phyloP scores from a whole-genome alignment of 2,888 invertebrate species.

The Agonopterix heracliana region DNA sequence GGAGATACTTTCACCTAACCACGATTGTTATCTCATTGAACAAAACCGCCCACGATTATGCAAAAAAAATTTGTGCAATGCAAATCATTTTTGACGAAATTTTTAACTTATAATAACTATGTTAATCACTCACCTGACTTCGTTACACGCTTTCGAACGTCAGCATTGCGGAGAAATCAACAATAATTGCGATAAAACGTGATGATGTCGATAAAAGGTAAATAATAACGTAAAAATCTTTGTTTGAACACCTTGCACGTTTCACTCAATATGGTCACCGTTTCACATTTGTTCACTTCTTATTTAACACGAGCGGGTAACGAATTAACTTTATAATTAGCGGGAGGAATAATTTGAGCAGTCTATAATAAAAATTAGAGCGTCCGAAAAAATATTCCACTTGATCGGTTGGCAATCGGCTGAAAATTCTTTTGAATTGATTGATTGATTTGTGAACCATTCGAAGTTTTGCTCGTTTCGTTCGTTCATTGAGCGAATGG shows the following conservation, averaged over 20 bases:
- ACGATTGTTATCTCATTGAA: constrained; percentile 27
- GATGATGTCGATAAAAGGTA: constrained; percentile 31
- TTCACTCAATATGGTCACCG: constrained; percentile 42
- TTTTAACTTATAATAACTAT: constrained; percentile 24
- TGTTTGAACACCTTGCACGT: constrained; percentile 30
- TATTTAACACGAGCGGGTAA: constrained; percentile 28
- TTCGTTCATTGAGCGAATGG: constrained; percentile 17
- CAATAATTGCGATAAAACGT: constrained; percentile 42
- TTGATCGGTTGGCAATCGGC: constrained; percentile 46
- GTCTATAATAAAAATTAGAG: constrained; percentile 17
- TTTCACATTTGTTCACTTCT: constrained; percentile 30
- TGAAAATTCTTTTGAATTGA: constrained; percentile 41
- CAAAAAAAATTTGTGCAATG: constrained; percentile 11
- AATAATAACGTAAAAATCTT: constrained; percentile 38
- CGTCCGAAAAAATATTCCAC: constrained; percentile 30
- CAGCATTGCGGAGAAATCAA: constrained; percentile 44
- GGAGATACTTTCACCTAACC: constrained; percentile 32
- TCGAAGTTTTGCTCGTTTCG: constrained; percentile 13
- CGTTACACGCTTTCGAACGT: constrained; percentile 36
- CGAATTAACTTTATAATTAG: constrained; percentile 18
- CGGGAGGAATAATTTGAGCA: constrained; percentile 30
- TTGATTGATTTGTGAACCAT: constrained; percentile 34
- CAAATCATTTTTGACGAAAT: constrained; percentile 10
- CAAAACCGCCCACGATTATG: constrained; percentile 11
- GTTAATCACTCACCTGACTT: constrained; percentile 37